Percentiles rank a stretch among this genome's conserved stretches.
Evolutionary conservation across 30 jellyfish, hydroid and myxozoan genomes (phyloP).

Genomic region (Catostylus mosaicus): DNA sequence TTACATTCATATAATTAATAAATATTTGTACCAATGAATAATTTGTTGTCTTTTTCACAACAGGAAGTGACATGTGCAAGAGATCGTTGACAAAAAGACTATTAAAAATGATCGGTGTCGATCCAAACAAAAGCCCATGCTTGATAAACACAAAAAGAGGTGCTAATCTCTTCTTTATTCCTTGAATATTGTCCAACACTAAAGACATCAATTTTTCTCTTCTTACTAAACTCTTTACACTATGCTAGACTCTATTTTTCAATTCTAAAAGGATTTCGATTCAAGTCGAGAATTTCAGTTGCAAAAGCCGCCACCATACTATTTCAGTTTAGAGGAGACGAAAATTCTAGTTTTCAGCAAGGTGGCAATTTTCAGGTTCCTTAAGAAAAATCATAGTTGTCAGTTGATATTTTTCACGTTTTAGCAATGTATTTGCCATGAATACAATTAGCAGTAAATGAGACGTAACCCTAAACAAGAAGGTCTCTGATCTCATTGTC

Average conservation of each 20-base stretch:
- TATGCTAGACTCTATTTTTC: background rate
- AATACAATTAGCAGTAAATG: too few species aligned
- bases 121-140: conserved; percentile 68
- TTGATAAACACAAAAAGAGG: conserved; percentile 69
- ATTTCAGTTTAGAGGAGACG: too few species aligned
- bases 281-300: too few species aligned
- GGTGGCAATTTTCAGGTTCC: too few species aligned
- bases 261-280: background rate
- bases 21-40: background rate
- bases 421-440: too few species aligned
- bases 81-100: conserved; percentile 58
- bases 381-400: too few species aligned
- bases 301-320: too few species aligned
- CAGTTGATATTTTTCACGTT: too few species aligned
- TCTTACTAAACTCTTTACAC: background rate
- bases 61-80: conserved; percentile 45
- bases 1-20: too few species aligned
- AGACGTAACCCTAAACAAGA: too few species aligned
- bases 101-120: conserved; percentile 47
- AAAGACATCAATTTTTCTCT: background rate
- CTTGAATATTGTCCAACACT: background rate
- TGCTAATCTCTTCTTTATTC: background rate
- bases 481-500: background rate
- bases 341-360: too few species aligned
- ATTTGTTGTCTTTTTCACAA: background rate